Conservation (phyloP, 1,140 invertebrate genomes). For the Venturia canescens region DNA sequence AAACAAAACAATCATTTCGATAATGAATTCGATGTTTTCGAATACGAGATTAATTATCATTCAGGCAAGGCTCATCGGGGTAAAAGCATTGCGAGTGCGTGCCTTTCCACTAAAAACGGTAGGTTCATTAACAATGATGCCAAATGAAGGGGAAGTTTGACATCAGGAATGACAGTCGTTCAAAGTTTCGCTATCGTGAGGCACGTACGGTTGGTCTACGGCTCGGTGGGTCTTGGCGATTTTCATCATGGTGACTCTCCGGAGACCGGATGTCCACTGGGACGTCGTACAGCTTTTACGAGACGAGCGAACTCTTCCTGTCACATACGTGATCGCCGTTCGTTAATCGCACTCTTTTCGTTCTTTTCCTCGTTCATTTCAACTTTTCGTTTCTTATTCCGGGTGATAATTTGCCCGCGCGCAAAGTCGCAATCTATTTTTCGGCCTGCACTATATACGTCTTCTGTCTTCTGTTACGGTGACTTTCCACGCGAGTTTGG, state of each 20-base stretch:
- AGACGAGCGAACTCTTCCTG: conserved; percentile 64
- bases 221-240: conserved; percentile 6
- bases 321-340: conserved; percentile 35
- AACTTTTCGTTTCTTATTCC: not conserved
- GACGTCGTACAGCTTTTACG: conserved; percentile 44
- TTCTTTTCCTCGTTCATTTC: not conserved
- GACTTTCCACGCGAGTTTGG: not conserved
- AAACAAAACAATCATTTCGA: no score
- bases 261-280: conserved; percentile 58
- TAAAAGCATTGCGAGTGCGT: no score
- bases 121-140: not conserved
- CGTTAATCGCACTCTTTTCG: not conserved
- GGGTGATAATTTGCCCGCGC: not conserved
- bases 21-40: no score
- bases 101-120: no score
- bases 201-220: conserved; percentile 44
- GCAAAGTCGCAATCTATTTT: not conserved
- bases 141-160: not conserved
- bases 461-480: not conserved
- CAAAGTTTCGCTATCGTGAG: not conserved
- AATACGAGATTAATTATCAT: no score
- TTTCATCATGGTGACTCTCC: not conserved
- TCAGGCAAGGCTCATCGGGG: no score
- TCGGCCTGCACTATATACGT: conserved; percentile 6
- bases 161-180: not conserved